phyloP scores from a whole-genome alignment of 2,888 invertebrate species.

The Aphrophora alni region DNA sequence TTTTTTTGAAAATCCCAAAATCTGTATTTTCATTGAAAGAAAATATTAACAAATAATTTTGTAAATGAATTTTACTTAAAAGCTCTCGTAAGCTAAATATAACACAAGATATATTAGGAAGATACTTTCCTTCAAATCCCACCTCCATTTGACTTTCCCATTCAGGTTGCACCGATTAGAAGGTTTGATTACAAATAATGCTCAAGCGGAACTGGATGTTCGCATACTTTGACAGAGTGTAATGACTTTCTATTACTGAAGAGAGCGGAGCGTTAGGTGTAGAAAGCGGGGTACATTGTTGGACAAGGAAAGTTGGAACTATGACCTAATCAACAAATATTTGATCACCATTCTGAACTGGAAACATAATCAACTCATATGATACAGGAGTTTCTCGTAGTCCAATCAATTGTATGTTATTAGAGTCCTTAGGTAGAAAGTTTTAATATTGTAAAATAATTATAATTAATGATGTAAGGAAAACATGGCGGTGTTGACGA shows the following conservation, averaged over 20 bases:
- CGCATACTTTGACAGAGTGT: background rate
- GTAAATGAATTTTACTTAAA: too few species aligned
- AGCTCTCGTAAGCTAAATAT: too few species aligned
- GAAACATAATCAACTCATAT: background rate
- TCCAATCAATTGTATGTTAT: background rate
- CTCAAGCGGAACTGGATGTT: background rate
- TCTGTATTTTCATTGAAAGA: too few species aligned
- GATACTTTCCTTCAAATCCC: background rate
- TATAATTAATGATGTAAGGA: background rate
- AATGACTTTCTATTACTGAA: background rate
- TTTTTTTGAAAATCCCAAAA: too few species aligned
- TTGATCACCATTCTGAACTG: background rate
- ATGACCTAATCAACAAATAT: background rate
- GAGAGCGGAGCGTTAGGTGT: background rate
- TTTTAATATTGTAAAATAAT: background rate
- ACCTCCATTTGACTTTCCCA: background rate
- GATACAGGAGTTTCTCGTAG: background rate
- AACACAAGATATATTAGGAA: too few species aligned
- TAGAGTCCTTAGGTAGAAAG: background rate
- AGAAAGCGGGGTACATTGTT: slow-evolving; percentile 6
- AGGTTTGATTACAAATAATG: background rate
- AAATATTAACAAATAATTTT: too few species aligned
- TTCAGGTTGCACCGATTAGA: background rate
- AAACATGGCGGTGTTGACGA: too few species aligned
- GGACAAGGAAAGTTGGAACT: background rate